These are phyloP conservation scores for Oxycera nigricornis DNA, from an alignment of 2,888 invertebrate species.

Conservation along the genomic window DNA sequence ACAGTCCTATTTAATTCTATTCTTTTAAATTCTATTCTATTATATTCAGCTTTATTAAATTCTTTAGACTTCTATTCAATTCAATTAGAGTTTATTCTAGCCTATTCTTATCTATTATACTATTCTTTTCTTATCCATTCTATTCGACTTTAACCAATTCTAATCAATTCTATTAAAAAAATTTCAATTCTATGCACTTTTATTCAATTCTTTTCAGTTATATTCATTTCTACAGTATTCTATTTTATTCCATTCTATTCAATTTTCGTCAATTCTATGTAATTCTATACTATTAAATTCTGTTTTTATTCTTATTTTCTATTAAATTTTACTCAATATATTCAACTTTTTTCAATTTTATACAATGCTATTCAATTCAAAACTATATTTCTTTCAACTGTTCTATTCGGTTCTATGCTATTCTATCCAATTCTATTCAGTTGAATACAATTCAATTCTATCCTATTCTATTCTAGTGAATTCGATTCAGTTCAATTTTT, in stretches of 20 bases:
- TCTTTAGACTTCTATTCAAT: neutral
- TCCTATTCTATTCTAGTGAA: neutral
- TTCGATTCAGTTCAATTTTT: neutral
- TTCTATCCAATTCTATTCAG: neutral
- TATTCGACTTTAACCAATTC: neutral
- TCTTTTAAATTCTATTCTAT: neutral
- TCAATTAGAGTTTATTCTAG: neutral
- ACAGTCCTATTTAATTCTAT: neutral
- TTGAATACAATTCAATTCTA: neutral
- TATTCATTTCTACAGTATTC: neutral
- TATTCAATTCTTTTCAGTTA: neutral
- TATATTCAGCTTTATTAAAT: neutral
- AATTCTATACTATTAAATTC: neutral
- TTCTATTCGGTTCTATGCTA: neutral
- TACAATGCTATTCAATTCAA: neutral
- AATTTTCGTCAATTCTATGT: neutral
- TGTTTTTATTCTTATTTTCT: neutral
- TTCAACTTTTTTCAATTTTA: neutral
- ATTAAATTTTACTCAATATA: neutral
- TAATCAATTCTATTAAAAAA: neutral
- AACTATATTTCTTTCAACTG: neutral
- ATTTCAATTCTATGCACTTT: neutral
- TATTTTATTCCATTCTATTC: neutral
- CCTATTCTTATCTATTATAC: neutral
- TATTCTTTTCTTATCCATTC: neutral